Evolutionary conservation across 2,113 vertebrate species (phyloP).

Genomic region (Budorcas taxicolor): DNA sequence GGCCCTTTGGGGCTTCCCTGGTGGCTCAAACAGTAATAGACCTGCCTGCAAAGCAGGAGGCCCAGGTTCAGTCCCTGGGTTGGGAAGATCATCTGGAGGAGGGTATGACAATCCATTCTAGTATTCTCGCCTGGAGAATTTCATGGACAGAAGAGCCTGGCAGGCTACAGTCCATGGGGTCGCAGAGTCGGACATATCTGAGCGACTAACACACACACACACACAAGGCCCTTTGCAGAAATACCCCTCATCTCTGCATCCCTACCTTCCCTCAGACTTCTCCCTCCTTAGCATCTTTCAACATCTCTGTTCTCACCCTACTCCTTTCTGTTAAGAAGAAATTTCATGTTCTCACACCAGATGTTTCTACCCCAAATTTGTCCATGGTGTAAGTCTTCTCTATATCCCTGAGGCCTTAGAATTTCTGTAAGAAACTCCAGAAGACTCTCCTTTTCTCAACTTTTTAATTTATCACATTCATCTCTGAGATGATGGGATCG

Average conservation of each 20-base stretch:
- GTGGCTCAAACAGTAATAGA: not conserved
- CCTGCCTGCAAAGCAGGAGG: not conserved
- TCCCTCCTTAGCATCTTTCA: not conserved
- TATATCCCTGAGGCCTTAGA: not conserved
- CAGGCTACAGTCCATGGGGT: not conserved
- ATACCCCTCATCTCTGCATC: not conserved
- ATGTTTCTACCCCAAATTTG: not conserved
- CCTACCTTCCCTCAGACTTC: not conserved
- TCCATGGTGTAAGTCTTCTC: not conserved
- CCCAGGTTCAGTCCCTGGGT: not conserved
- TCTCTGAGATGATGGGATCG: not conserved
- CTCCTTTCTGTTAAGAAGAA: not conserved
- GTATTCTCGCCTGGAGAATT: not conserved
- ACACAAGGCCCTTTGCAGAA: not conserved
- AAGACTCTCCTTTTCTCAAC: not conserved
- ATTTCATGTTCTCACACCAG: not conserved
- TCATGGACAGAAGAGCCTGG: not conserved
- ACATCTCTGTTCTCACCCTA: not conserved
- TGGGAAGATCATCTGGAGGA: not conserved
- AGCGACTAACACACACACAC: not conserved
- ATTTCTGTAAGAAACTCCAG: not conserved
- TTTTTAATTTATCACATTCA: not conserved
- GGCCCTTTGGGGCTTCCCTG: not conserved
- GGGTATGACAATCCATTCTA: not conserved
- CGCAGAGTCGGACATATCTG: not conserved